Base-by-base conservation (phyloP, 2,797 vertebrate genomes). In the Bradypodion pumilum region DNA sequence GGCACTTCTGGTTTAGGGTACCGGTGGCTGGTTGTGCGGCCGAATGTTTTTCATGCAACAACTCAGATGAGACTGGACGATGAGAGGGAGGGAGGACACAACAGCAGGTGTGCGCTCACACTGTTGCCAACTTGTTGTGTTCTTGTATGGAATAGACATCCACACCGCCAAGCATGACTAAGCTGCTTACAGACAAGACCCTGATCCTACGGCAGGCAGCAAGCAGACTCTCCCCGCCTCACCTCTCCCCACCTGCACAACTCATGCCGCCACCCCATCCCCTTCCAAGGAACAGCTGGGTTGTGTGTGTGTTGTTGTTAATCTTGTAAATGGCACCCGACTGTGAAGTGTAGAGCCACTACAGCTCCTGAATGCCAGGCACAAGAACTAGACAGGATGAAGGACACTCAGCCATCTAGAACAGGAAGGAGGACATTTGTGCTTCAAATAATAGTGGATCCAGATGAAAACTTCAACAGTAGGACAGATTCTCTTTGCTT, bases 321-420 rank as follows among this genome's bases (percentile, higher is more conserved):
- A 93, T 92, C 91, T 93, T 92, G 87, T 88, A 91, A 94, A 92
- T 87, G 85, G 92, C 89, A 90, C 87, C 42, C 37, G 59, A 27
- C 78, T 86, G 92, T 92, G 92, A 92, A 94, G 85, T 83, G 75
- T 91, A 74, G 6, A 35, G 83, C 78, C 52, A n/a, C n/a, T n/a
- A 73, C 27, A 76, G 90, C 90, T 89, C 13, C 1, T 23, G 70
- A 88, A 87, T 21, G 85, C 89, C 69, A 89, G 88, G 89, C 87
- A 86, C 74, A 87, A 80, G 80, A 84, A 80, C 74, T 81, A 80
- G 88, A 82, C 89, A 85, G 90, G n/a, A 82, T 86, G 81, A 13
- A 89, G 89, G 92, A 89, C 86, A 73, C 69, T 84, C 85, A 79
- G 89, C 91, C 74, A 52, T 69, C 87, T 78, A 92, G 88, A 84